These are phyloP conservation scores for Grus americana DNA, from an alignment of 2,113 vertebrate species.

Conservation along the genomic window DNA sequence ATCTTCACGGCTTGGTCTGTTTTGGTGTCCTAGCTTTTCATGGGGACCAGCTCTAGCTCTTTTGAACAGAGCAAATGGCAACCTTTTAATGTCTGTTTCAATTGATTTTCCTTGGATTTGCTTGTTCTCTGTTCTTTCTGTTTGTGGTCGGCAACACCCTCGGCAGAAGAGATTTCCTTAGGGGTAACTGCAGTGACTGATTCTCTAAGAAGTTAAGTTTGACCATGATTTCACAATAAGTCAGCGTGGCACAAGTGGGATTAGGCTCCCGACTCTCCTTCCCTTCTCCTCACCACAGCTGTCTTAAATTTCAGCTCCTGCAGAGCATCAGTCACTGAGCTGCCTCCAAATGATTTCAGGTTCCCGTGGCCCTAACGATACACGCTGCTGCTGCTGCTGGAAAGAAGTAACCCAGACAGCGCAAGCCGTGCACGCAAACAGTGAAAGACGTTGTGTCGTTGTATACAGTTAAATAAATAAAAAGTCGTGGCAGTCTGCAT, in stretches of 20 bases:
- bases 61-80: background rate
- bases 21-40: background rate
- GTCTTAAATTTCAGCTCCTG: slow-evolving; percentile 2
- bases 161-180: background rate
- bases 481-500: background rate
- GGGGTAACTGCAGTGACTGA: background rate
- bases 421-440: accelerated
- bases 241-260: background rate
- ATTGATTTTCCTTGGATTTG: background rate
- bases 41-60: background rate
- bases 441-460: background rate
- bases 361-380: background rate
- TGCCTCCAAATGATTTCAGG: background rate
- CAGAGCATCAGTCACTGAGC: background rate
- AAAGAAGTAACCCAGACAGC: background rate
- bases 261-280: background rate
- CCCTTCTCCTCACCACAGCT: background rate
- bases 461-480: background rate
- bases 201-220: background rate
- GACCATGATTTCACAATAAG: background rate
- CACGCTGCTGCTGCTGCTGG: background rate
- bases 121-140: background rate
- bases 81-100: background rate
- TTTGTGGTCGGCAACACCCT: background rate
- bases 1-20: background rate